These are phyloP conservation scores for Centruroides sculpturatus DNA, from an alignment of 1,140 invertebrate species.

Conservation along the genomic window DNA sequence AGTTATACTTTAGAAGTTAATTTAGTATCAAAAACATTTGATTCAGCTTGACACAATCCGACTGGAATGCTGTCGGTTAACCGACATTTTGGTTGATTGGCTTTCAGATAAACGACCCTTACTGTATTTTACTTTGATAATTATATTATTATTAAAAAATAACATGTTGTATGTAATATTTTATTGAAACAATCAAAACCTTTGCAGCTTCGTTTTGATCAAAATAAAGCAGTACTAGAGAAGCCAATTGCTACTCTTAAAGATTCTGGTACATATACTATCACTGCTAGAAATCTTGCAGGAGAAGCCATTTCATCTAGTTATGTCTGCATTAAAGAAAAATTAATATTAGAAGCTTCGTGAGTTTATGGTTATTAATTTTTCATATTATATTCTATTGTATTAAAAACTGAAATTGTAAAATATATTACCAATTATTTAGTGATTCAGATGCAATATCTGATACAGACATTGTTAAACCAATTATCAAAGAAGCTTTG, in stretches of 20 bases:
- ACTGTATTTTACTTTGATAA: too few relatives aligned
- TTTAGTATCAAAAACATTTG: too few relatives aligned
- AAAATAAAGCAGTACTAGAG: conserved; percentile 80
- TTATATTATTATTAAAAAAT: too few relatives aligned
- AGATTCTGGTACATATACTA: conserved; percentile 66
- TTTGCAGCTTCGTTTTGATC: conserved; percentile 40
- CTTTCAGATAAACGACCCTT: too few relatives aligned
- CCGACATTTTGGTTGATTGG: too few relatives aligned
- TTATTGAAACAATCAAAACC: too few relatives aligned
- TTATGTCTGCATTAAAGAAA: conserved; percentile 66
- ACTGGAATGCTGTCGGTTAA: too few relatives aligned
- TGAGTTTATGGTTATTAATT: conserved; percentile 5
- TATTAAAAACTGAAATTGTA: too few relatives aligned
- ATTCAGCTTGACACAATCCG: too few relatives aligned
- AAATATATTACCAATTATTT: not conserved
- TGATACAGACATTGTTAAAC: conserved; percentile 53
- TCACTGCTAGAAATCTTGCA: conserved; percentile 75
- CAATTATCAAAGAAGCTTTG: conserved; percentile 52
- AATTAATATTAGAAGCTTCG: conserved; percentile 50
- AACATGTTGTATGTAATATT: too few relatives aligned
- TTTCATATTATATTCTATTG: too few relatives aligned
- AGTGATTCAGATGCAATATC: conserved; percentile 48
- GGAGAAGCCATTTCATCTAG: conserved; percentile 85
- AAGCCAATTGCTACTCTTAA: conserved; percentile 68
- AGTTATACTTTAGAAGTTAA: too few relatives aligned